These are phyloP conservation scores for Zosterops japonicus DNA, from an alignment of 2,113 vertebrate species.

Conservation along the genomic window DNA sequence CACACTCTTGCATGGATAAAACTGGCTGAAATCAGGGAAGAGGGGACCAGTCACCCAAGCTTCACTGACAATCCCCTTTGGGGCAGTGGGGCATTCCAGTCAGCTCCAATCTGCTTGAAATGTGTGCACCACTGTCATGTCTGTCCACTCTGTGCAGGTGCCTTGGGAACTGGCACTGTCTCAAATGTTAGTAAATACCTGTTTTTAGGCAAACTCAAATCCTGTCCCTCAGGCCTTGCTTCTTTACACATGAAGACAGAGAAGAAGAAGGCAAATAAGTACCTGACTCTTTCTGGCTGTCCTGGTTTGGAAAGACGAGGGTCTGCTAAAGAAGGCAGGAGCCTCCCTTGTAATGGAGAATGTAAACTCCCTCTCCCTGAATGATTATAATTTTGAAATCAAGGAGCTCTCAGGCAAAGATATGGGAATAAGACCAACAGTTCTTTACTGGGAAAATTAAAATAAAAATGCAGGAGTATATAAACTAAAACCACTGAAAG, in stretches of 20 bases:
- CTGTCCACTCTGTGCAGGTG: background rate
- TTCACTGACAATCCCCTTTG: fast-evolving
- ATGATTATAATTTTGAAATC: background rate
- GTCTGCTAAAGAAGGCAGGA: background rate
- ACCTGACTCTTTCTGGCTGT: background rate
- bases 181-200: background rate
- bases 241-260: background rate
- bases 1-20: background rate
- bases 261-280: background rate
- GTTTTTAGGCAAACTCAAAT: background rate
- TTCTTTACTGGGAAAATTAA: background rate
- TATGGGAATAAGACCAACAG: background rate
- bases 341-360: background rate
- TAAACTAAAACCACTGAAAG: background rate
- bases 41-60: fast-evolving
- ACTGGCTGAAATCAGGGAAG: background rate
- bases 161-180: background rate
- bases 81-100: background rate
- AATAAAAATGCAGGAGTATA: background rate
- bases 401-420: background rate
- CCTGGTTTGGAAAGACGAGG: background rate
- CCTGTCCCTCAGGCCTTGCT: background rate
- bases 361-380: background rate
- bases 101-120: background rate
- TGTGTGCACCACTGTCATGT: fast-evolving